Evolutionary conservation across 2,888 invertebrate species (phyloP).

Genomic region (Eilema sororculum): DNA sequence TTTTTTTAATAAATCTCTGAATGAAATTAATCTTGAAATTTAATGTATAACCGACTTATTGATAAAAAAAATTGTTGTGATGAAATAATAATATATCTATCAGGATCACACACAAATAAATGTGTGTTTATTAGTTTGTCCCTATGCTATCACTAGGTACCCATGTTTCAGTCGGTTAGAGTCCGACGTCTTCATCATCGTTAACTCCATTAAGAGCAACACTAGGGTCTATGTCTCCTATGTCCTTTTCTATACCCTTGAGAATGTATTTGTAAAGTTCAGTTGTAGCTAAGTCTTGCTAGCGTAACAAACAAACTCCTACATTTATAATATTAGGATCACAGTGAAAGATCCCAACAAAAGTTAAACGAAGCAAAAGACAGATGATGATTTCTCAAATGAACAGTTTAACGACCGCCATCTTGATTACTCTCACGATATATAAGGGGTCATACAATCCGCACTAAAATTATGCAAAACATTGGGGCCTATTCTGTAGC

Average conservation of each 20-base stretch:
- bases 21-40: no score
- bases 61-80: no score
- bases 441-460: slow-evolving; percentile 3
- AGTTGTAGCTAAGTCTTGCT: not conserved
- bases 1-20: no score
- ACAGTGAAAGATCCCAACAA: not conserved
- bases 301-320: not conserved
- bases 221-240: no score
- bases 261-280: no score
- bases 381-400: not conserved
- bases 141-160: no score
- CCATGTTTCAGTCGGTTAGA: no score
- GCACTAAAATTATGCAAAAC: slow-evolving; percentile 24
- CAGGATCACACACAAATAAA: no score
- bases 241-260: not conserved
- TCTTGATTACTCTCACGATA: slow-evolving; percentile 11
- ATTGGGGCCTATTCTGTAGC: not conserved
- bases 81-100: no score
- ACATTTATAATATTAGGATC: not conserved
- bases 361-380: not conserved
- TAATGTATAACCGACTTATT: no score
- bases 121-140: no score
- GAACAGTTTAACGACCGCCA: not conserved
- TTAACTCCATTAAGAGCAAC: not conserved
- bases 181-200: not conserved